phyloP scores from a whole-genome alignment of 1,140 invertebrate species.

The Drosophila nigromelanica region DNA sequence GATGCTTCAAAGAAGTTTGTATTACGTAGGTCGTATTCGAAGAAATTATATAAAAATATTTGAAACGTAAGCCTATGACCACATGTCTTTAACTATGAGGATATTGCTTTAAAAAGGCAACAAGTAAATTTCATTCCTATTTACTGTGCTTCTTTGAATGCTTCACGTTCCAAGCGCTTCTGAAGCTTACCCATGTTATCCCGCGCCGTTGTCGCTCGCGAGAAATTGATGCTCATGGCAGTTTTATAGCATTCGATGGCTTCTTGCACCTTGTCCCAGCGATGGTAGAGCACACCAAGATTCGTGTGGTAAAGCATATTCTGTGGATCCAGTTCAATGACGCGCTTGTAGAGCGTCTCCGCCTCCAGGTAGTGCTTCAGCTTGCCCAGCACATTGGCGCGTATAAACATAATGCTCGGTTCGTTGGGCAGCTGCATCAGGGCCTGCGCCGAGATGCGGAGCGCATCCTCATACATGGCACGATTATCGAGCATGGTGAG shows the following conservation, averaged over 20 bases:
- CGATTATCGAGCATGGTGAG: conserved; percentile 94
- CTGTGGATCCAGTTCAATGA: conserved; percentile 88
- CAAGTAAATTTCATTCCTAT: neutral
- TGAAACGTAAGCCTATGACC: conserved; percentile 7
- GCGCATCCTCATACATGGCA: conserved; percentile 88
- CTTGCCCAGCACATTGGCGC: conserved; percentile 96
- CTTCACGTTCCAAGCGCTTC: conserved; percentile 59
- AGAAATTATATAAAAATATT: neutral
- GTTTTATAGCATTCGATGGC: conserved; percentile 91
- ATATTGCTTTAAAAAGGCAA: neutral
- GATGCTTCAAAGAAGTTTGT: neutral
- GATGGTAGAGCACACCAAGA: conserved; percentile 95
- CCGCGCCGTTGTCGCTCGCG: conserved; percentile 58
- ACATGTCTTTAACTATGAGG: conserved; percentile 3
- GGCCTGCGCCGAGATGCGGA: conserved; percentile 88
- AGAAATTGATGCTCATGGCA: conserved; percentile 84
- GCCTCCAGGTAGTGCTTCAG: conserved; percentile 89
- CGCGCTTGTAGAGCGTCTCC: conserved; percentile 91
- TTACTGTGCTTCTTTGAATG: conserved; percentile 21
- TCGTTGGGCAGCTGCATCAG: conserved; percentile 89
- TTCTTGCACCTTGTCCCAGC: conserved; percentile 92
- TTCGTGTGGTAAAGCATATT: conserved; percentile 92
- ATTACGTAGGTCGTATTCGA: neutral
- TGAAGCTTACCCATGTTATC: conserved; percentile 72
- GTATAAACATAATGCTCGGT: conserved; percentile 91